Conservation (phyloP, 2,888 invertebrate genomes). For the Platycheirus rosarum region DNA sequence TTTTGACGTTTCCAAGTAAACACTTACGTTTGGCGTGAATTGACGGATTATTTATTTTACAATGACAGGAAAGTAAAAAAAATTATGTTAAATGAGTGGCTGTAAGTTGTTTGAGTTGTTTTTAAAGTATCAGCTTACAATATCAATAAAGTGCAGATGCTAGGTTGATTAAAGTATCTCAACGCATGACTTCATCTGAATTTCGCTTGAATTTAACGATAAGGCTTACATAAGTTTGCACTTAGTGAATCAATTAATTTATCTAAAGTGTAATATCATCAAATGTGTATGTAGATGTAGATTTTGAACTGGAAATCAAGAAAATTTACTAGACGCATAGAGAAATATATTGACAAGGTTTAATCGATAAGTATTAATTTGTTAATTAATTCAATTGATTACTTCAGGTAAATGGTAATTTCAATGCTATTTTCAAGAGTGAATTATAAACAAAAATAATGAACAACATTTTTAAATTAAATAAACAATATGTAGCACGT, state of each 20-base stretch:
- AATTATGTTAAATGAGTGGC: not conserved
- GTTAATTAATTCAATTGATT: conserved; percentile 22
- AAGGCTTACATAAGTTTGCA: conserved; percentile 35
- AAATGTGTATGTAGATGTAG: not conserved
- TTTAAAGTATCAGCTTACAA: not conserved
- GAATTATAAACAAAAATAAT: conserved; percentile 1
- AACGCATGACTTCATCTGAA: conserved; percentile 20
- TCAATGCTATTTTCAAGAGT: conserved; percentile 5
- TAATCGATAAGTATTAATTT: conserved; percentile 27
- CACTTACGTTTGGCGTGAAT: not conserved
- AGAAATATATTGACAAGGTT: conserved; percentile 20
- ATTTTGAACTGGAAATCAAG: not conserved
- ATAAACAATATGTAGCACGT: not conserved
- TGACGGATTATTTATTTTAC: not conserved
- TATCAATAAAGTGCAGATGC: not conserved
- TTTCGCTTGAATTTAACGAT: conserved; percentile 6
- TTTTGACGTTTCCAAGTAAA: not conserved
- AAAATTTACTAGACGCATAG: not conserved
- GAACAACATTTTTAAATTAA: not conserved
- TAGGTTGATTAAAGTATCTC: not conserved
- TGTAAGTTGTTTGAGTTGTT: not conserved
- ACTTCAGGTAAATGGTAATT: conserved; percentile 30
- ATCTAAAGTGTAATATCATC: conserved; percentile 9
- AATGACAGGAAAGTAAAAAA: not conserved
- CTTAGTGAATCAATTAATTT: conserved; percentile 13